Conservation (phyloP, 2,888 invertebrate species). For the Tetanocera ferruginea region DNA sequence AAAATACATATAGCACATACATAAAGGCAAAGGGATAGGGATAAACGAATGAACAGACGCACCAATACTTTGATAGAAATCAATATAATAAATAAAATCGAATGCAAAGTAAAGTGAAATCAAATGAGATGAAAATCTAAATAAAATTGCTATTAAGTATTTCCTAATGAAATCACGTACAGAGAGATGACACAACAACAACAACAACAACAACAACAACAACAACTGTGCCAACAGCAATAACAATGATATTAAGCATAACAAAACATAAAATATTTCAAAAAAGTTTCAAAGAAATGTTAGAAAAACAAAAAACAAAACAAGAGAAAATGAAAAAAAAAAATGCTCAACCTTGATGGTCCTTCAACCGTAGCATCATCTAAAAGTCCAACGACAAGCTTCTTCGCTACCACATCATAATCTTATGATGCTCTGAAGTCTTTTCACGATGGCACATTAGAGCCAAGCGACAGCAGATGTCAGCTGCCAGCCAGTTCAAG, state of each 20-base stretch:
- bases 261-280: background rate
- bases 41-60: background rate
- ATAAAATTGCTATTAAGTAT: conserved; percentile 25
- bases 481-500: background rate
- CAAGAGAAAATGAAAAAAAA: background rate
- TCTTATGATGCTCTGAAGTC: too few relatives aligned
- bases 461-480: background rate
- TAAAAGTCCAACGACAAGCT: background rate
- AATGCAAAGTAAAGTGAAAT: conserved; percentile 20
- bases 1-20: too few relatives aligned
- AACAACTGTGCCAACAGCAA: background rate
- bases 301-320: background rate
- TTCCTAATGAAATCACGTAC: conserved; percentile 31
- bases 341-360: background rate
- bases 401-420: too few relatives aligned
- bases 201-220: conserved; percentile 6
- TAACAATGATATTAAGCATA: background rate
- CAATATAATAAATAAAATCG: background rate
- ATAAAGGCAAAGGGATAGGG: too few relatives aligned
- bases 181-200: background rate
- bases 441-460: too few relatives aligned
- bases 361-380: background rate
- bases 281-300: background rate
- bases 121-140: conserved; percentile 23
- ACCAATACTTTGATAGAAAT: background rate